Percentiles rank a stretch among this genome's conserved stretches.
Evolutionary conservation across 37 sponge, comb jelly and placozoan genomes (phyloP).

Genomic region (Lycopodina hypogea): DNA sequence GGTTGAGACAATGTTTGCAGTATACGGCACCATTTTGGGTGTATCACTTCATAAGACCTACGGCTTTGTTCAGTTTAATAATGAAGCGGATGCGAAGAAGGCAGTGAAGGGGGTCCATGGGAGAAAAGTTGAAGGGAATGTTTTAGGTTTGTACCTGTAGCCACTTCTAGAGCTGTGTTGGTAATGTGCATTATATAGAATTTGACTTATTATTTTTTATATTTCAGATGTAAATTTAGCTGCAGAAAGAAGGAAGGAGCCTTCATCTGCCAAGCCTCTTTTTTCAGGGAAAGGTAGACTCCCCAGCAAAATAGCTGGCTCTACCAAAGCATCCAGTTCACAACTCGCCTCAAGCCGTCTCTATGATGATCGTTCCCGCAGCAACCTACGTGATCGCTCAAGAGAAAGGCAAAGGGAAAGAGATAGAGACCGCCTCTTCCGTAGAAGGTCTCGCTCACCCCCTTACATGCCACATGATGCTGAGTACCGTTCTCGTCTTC

Average conservation of each 20-base stretch:
- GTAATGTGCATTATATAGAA: slow-evolving; percentile 19
- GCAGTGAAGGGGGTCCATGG: slow-evolving; percentile 49
- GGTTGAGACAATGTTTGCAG: slow-evolving; percentile 34
- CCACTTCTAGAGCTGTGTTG: background rate
- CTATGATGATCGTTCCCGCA: background rate
- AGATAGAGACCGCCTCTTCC: background rate
- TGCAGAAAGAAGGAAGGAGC: slow-evolving; percentile 47
- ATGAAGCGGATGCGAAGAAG: slow-evolving; percentile 42
- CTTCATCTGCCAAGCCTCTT: background rate
- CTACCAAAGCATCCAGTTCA: background rate
- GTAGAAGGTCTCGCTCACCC: slow-evolving; percentile 19
- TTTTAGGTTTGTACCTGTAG: slow-evolving; percentile 44
- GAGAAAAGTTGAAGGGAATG: slow-evolving; percentile 18
- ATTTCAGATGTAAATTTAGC: slow-evolving; percentile 54
- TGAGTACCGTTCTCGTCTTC: slow-evolving; percentile 4
- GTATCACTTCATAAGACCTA: slow-evolving; percentile 62
- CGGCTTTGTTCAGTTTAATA: slow-evolving; percentile 72
- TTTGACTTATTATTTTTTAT: background rate
- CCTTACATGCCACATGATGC: background rate
- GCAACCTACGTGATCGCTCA: background rate
- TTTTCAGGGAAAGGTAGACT: background rate
- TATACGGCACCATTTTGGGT: slow-evolving; percentile 55
- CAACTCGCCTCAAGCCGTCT: background rate
- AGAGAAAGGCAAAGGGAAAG: slow-evolving; percentile 2
- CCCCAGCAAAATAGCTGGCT: background rate